Percentiles rank a stretch among this genome's conserved stretches.
Conservation (phyloP, 2,113 vertebrate genomes). For the Syngnathus scovelli region DNA sequence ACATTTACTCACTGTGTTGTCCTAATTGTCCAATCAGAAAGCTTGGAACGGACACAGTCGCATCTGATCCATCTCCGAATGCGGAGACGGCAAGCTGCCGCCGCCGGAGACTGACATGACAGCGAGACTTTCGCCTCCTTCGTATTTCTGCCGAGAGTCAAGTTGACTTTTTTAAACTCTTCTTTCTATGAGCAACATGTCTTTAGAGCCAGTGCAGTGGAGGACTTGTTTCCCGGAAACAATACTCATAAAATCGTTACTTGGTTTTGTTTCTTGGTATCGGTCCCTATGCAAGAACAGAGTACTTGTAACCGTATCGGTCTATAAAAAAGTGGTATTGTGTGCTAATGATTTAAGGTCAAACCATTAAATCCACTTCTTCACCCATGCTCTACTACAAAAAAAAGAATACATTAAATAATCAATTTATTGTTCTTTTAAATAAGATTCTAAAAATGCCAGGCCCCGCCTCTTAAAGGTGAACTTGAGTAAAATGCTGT, state of each 20-base stretch:
- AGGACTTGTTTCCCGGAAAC: background rate
- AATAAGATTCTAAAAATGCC: too few species aligned
- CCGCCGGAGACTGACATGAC: slow-evolving; percentile 42
- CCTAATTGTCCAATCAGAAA: slow-evolving; percentile 71
- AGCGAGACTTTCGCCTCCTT: slow-evolving; percentile 40
- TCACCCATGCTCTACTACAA: too few species aligned
- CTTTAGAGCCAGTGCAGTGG: background rate
- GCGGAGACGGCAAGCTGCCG: slow-evolving; percentile 61
- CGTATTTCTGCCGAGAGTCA: slow-evolving; percentile 37
- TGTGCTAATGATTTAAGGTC: too few species aligned
- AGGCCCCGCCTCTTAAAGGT: too few species aligned
- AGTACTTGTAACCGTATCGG: too few species aligned
- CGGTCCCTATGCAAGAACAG: too few species aligned
- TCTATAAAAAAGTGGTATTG: too few species aligned
- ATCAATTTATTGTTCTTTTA: too few species aligned
- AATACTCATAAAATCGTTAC: too few species aligned
- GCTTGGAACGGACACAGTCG: slow-evolving; percentile 62
- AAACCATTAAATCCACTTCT: too few species aligned
- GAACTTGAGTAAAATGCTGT: too few species aligned
- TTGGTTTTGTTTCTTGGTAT: too few species aligned
- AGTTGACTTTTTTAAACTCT: slow-evolving; percentile 14
- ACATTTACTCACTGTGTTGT: slow-evolving; percentile 53
- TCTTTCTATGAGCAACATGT: background rate
- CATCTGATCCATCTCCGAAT: slow-evolving; percentile 64
- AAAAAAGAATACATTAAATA: background rate